A percentile compares a stretch with the other conserved stretches of the same genome.
Evolutionary conservation across 2,888 invertebrate genomes (phyloP).

Genomic region (Agrochola lychnidis): DNA sequence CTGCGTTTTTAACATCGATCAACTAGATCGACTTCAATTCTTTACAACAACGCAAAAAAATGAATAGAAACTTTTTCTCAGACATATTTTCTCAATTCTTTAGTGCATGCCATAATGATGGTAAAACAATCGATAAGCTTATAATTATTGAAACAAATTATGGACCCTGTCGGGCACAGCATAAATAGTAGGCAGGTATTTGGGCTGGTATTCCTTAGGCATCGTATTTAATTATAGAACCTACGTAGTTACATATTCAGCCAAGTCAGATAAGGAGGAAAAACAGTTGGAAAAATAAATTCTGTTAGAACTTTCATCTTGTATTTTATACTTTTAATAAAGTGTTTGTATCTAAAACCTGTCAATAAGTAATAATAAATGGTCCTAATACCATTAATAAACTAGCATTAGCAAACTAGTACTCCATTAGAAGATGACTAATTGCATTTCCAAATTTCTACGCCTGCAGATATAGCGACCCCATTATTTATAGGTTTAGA

Average conservation of each 20-base stretch:
- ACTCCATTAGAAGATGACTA: slow-evolving; percentile 41
- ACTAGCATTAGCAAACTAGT: slow-evolving; percentile 25
- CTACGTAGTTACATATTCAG: neutral
- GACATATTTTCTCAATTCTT: neutral
- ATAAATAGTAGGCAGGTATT: neutral
- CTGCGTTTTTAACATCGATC: neutral
- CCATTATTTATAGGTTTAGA: slow-evolving; percentile 78
- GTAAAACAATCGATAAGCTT: too few relatives aligned
- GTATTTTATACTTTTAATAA: neutral
- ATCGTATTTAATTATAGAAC: neutral
- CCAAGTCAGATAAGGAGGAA: neutral
- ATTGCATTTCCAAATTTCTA: slow-evolving; percentile 55
- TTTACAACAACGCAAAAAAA: neutral
- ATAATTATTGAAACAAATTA: too few relatives aligned
- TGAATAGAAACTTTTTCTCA: neutral
- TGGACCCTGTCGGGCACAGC: too few relatives aligned
- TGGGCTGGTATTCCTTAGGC: neutral
- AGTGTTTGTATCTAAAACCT: neutral
- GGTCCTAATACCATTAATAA: slow-evolving; percentile 6
- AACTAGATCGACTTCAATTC: neutral
- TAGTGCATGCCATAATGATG: too few relatives aligned
- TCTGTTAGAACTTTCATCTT: slow-evolving; percentile 2
- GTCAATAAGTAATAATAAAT: too few relatives aligned
- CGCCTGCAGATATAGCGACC: slow-evolving; percentile 62
- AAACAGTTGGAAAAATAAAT: neutral